phyloP scores from a whole-genome alignment of 2,888 invertebrate genomes.

The Cosmopolites sordidus region DNA sequence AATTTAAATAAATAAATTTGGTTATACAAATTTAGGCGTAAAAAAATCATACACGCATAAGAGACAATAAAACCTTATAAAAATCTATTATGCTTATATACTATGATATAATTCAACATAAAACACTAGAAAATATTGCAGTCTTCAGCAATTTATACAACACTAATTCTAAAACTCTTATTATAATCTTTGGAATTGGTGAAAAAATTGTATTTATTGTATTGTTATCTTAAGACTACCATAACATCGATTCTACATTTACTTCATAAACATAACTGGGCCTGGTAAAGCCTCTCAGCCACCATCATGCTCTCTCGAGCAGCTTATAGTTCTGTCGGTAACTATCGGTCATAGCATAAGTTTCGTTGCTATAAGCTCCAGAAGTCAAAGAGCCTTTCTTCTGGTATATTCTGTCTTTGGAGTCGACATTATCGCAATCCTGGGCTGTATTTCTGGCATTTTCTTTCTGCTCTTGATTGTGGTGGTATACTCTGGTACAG shows the following conservation, averaged over 20 bases:
- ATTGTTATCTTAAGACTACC: no score
- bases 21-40: no score
- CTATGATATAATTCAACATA: no score
- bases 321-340: constrained; percentile 45
- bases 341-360: constrained; percentile 42
- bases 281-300: constrained; percentile 38
- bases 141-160: no score
- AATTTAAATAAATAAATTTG: no score
- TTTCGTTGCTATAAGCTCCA: constrained; percentile 44
- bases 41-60: no score
- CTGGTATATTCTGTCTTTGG: constrained; percentile 27
- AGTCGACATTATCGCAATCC: constrained; percentile 21
- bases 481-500: constrained; percentile 60
- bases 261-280: constrained; percentile 44
- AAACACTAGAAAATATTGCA: not conserved
- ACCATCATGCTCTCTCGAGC: constrained; percentile 46
- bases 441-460: constrained; percentile 28
- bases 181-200: no score
- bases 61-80: no score
- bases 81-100: no score
- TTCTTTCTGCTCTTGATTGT: constrained; percentile 49
- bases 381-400: constrained; percentile 21
- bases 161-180: no score
- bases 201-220: no score
- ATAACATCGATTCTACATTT: constrained; percentile 59